These are phyloP conservation scores for Martes martes DNA, from an alignment of 2,113 vertebrate genomes.

Conservation along the genomic window DNA sequence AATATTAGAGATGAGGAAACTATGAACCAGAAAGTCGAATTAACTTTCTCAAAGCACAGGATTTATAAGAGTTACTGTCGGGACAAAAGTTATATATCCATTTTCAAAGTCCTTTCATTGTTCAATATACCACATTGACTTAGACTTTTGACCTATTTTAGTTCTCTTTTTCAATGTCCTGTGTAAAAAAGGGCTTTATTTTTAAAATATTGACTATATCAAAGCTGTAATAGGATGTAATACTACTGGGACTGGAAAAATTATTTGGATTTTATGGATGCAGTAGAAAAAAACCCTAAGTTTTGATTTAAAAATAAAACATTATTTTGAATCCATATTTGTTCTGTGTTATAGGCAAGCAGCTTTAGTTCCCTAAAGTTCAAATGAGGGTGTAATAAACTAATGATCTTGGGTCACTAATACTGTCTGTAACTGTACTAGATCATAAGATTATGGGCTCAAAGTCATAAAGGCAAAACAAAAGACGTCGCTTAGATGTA, in stretches of 20 bases:
- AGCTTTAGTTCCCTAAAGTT: not conserved
- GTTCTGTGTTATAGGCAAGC: not conserved
- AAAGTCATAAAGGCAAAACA: not conserved
- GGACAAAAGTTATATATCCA: not conserved
- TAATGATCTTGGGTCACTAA: not conserved
- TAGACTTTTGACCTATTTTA: not conserved
- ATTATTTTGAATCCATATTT: not conserved
- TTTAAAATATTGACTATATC: not conserved
- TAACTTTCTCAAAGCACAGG: not conserved
- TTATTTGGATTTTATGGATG: not conserved
- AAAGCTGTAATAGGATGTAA: not conserved
- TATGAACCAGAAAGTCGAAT: not conserved
- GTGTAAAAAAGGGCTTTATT: not conserved
- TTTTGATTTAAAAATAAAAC: not conserved
- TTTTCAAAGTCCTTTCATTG: not conserved
- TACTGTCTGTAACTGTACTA: not conserved
- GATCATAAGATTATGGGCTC: not conserved
- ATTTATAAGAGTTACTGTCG: not conserved
- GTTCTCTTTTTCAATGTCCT: not conserved
- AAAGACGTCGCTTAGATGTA: fast-evolving
- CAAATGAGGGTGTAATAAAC: not conserved
- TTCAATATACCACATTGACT: not conserved
- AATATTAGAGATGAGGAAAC: not conserved
- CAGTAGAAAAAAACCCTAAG: not conserved
- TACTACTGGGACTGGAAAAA: not conserved